phyloP scores from a whole-genome alignment of 64 coral and sea anemone genomes.

The Porites lutea region DNA sequence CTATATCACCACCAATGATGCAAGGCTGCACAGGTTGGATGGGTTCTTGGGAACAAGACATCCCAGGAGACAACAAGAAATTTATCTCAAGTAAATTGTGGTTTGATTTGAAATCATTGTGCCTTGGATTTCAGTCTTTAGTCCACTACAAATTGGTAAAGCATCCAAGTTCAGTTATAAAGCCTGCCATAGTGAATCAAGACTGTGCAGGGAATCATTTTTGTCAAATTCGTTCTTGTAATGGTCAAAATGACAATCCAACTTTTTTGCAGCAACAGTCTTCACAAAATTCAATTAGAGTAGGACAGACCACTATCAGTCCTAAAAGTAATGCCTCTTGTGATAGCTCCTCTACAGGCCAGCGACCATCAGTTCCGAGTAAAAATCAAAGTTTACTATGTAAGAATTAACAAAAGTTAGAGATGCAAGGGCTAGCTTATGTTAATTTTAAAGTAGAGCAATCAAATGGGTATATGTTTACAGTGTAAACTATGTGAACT shows the following conservation, averaged over 20 bases:
- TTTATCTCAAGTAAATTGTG: conserved; percentile 3
- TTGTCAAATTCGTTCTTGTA: conserved; percentile 3
- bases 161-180: neutral
- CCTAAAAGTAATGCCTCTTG: conserved; percentile 14
- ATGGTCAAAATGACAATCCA: conserved; percentile 48
- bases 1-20: neutral
- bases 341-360: neutral
- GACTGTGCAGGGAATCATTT: conserved; percentile 20
- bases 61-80: neutral
- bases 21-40: neutral
- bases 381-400: too few relatives aligned
- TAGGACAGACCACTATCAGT: conserved; percentile 21
- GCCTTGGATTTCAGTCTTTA: neutral
- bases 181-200: conserved; percentile 20
- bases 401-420: too few relatives aligned
- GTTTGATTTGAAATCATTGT: conserved; percentile 37
- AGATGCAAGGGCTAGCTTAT: too few relatives aligned
- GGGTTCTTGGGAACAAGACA: neutral
- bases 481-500: too few relatives aligned
- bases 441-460: too few relatives aligned
- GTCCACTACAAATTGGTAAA: neutral
- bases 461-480: too few relatives aligned
- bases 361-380: neutral
- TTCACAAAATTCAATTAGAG: conserved; percentile 13
- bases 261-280: conserved; percentile 21